These are phyloP conservation scores for Elaphurus davidianus DNA, from an alignment of 2,113 vertebrate species.

Conservation along the genomic window DNA sequence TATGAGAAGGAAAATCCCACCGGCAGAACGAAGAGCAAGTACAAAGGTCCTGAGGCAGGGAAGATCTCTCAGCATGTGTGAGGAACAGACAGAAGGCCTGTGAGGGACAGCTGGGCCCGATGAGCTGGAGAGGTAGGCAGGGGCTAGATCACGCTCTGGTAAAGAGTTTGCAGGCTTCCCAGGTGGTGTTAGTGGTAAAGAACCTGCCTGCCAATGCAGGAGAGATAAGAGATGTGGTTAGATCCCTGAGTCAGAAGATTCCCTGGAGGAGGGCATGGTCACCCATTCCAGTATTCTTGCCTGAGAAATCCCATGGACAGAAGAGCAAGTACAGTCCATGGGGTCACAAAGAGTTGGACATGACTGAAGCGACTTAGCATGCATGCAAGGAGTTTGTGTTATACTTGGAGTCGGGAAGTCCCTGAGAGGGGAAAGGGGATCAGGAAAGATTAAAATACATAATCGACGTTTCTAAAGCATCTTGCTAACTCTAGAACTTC, in stretches of 20 bases:
- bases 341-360: neutral
- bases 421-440: neutral
- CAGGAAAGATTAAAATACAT: neutral
- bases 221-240: neutral
- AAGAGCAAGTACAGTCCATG: neutral
- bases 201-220: neutral
- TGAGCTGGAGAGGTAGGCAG: neutral
- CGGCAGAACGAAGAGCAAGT: neutral
- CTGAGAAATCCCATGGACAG: neutral
- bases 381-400: neutral
- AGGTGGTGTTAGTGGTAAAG: neutral
- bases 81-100: neutral
- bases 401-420: conserved; percentile 13
- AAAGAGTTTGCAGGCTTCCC: neutral
- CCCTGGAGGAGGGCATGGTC: neutral
- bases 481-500: neutral
- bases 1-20: neutral
- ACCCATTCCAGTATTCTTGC: neutral
- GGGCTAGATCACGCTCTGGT: neutral
- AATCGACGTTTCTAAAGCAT: neutral
- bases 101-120: too few species aligned
- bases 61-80: neutral
- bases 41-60: neutral
- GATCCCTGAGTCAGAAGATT: neutral
- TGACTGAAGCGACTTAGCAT: neutral